A percentile compares a stretch with the other conserved stretches of the same genome.
Evolutionary conservation across 2,113 vertebrate species (phyloP).

Genomic region (Crocuta crocuta): DNA sequence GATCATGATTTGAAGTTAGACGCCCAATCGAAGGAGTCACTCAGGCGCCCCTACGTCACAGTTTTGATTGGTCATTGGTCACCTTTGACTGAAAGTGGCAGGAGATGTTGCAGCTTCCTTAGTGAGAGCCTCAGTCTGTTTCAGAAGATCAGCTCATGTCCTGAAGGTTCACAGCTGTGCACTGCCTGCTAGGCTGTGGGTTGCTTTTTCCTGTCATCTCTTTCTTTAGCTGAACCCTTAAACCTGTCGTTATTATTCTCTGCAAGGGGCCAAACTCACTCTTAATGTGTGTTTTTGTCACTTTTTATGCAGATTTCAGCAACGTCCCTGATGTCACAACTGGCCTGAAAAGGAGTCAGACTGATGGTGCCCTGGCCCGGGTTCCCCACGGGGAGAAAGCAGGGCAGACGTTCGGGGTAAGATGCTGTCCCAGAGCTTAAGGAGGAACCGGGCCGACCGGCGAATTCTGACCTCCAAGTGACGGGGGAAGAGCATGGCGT

Average conservation of each 20-base stretch:
- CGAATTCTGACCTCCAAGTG: background rate
- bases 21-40: too few relatives aligned
- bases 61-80: background rate
- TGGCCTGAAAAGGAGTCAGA: conserved; percentile 88
- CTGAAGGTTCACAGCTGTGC: accelerated
- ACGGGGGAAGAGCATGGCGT: background rate
- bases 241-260: background rate
- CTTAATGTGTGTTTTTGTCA: conserved; percentile 35
- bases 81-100: background rate
- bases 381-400: conserved; percentile 78
- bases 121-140: background rate
- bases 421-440: background rate
- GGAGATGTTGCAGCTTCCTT: background rate
- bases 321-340: conserved; percentile 88
- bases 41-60: too few relatives aligned
- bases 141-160: background rate
- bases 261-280: background rate
- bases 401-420: conserved; percentile 88
- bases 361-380: conserved; percentile 87
- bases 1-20: too few relatives aligned
- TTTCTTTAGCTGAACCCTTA: conserved; percentile 31
- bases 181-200: background rate
- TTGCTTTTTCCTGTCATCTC: background rate
- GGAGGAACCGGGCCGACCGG: accelerated
- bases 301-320: conserved; percentile 87